phyloP scores from a whole-genome alignment of 2,797 vertebrate genomes.

The Sebastes matsubarae region DNA sequence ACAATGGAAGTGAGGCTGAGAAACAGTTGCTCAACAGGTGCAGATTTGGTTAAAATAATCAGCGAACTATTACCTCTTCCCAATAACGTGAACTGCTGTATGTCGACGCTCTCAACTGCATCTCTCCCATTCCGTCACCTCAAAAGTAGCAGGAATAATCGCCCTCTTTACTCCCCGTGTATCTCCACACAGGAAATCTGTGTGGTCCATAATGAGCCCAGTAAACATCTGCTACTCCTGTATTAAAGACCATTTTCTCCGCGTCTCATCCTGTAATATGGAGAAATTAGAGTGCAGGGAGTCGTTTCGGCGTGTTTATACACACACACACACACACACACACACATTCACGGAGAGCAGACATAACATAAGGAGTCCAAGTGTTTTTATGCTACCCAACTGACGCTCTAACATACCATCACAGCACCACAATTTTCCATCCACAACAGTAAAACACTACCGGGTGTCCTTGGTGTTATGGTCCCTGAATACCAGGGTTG shows the following conservation, averaged over 20 bases:
- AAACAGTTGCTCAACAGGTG: conserved; percentile 50
- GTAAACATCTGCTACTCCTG: conserved; percentile 79
- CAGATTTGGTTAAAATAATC: conserved; percentile 8
- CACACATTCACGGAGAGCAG: conserved; percentile 61
- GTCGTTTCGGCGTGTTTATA: conserved; percentile 71
- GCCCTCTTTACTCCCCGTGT: conserved; percentile 19
- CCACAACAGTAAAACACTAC: conserved; percentile 79
- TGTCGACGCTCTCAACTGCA: neutral
- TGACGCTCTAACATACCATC: conserved; percentile 79
- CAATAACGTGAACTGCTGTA: neutral
- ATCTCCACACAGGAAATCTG: conserved; percentile 58
- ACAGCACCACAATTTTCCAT: conserved; percentile 80
- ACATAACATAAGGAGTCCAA: conserved; percentile 78
- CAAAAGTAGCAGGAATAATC: conserved; percentile 28
- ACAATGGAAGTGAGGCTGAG: neutral
- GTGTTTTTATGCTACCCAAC: conserved; percentile 79
- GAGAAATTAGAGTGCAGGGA: conserved; percentile 81
- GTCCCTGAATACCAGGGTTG: conserved; percentile 28
- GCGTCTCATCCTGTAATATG: conserved; percentile 81
- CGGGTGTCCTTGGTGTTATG: conserved; percentile 65
- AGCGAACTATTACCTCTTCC: neutral
- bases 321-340: conserved; percentile 38
- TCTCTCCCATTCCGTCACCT: conserved; percentile 8
- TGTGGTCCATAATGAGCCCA: conserved; percentile 81
- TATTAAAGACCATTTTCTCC: conserved; percentile 80